Conservation (phyloP, 2,113 vertebrate genomes). For the Catharus bicknelli region DNA sequence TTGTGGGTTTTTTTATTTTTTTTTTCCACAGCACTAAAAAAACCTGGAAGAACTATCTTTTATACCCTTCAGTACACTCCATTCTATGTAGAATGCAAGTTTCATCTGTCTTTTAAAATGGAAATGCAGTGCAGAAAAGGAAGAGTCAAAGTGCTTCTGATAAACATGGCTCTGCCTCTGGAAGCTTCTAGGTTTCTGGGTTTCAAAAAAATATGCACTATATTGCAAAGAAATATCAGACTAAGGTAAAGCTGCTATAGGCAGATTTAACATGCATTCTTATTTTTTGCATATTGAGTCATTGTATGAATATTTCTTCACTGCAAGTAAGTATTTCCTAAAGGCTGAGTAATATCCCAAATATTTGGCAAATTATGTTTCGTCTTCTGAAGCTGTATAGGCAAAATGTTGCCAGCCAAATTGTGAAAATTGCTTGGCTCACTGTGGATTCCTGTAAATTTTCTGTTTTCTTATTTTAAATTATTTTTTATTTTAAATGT, state of each 20-base stretch:
- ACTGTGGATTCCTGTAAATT: background rate
- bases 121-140: background rate
- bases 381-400: background rate
- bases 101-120: background rate
- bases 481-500: background rate
- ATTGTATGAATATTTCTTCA: background rate
- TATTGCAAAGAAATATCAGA: background rate
- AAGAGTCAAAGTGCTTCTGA: background rate
- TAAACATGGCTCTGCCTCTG: background rate
- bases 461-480: no score
- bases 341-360: background rate
- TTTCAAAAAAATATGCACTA: background rate
- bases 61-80: background rate
- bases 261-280: conserved; percentile 1
- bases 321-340: background rate
- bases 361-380: background rate
- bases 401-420: background rate
- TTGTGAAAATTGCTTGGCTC: background rate
- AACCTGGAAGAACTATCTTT: background rate
- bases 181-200: fast-evolving
- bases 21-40: background rate
- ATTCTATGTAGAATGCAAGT: background rate
- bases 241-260: background rate
- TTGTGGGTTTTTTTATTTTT: background rate
- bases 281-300: background rate